phyloP scores from a whole-genome alignment of 1,140 invertebrate genomes.

The Calliopsis andreniformis region DNA sequence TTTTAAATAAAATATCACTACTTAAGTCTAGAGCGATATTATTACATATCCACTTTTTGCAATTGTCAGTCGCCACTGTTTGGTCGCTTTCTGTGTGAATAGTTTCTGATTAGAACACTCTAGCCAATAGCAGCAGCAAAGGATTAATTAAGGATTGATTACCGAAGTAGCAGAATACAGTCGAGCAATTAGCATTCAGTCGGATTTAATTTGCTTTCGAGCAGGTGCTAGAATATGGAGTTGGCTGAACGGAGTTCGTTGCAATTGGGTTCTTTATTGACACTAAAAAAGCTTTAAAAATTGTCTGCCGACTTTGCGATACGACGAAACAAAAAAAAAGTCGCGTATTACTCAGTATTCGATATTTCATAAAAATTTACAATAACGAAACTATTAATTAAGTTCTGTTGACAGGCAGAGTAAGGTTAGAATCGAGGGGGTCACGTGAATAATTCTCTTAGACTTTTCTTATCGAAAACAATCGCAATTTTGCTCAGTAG shows the following conservation, averaged over 20 bases:
- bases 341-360: conserved; percentile 65
- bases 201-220: conserved; percentile 9
- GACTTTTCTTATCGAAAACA: not conserved
- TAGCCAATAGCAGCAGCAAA: not conserved
- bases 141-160: conserved; percentile 1
- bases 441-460: not conserved
- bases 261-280: not conserved
- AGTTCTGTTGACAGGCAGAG: not conserved
- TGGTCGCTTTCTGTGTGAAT: not conserved
- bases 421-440: conserved; percentile 4
- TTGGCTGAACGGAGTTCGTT: not conserved
- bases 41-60: not conserved
- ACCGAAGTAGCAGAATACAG: not conserved
- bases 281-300: not conserved
- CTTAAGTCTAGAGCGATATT: not conserved
- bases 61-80: not conserved
- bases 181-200: conserved; percentile 19
- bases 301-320: not conserved
- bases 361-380: conserved; percentile 53
- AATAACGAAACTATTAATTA: conserved; percentile 31
- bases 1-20: not conserved
- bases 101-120: not conserved
- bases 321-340: conserved; percentile 22
- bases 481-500: not conserved
- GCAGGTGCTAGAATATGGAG: conserved; percentile 12